phyloP scores from a whole-genome alignment of 1,140 invertebrate genomes.

The Planococcus citri region DNA sequence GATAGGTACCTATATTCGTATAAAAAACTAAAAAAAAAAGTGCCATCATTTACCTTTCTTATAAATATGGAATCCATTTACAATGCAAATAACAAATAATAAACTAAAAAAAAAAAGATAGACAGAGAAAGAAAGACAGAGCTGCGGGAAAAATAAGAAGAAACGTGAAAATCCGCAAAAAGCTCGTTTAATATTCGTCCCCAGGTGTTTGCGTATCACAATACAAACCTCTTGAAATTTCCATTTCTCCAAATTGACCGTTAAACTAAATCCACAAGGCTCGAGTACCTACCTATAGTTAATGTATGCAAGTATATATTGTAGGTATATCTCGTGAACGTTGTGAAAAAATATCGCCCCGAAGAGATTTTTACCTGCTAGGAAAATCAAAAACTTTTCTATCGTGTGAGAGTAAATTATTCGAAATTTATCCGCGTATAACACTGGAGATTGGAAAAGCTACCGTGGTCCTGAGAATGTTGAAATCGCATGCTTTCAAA shows the following conservation, averaged over 20 bases:
- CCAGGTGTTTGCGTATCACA: neutral
- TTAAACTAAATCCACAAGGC: neutral
- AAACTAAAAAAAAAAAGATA: neutral
- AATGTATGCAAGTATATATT: neutral
- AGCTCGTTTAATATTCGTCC: neutral
- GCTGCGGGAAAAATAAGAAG: no score
- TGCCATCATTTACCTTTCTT: neutral
- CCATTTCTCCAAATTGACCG: neutral
- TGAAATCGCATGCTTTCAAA: no score
- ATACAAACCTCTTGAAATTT: neutral
- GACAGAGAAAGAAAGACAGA: no score
- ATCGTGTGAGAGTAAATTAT: no score
- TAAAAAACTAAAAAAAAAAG: no score
- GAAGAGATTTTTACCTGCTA: no score
- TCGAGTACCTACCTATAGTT: neutral
- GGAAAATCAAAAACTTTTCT: no score
- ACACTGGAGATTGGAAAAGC: no score
- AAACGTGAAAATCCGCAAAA: neutral
- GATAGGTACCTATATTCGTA: no score
- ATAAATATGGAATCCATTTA: neutral
- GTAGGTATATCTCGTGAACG: no score
- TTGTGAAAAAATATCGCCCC: neutral
- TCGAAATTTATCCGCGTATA: no score
- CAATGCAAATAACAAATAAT: constrained; percentile 4
- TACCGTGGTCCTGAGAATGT: no score